These are phyloP conservation scores for Uromys caudimaculatus DNA, from an alignment of 2,797 vertebrate species.

Conservation along the genomic window DNA sequence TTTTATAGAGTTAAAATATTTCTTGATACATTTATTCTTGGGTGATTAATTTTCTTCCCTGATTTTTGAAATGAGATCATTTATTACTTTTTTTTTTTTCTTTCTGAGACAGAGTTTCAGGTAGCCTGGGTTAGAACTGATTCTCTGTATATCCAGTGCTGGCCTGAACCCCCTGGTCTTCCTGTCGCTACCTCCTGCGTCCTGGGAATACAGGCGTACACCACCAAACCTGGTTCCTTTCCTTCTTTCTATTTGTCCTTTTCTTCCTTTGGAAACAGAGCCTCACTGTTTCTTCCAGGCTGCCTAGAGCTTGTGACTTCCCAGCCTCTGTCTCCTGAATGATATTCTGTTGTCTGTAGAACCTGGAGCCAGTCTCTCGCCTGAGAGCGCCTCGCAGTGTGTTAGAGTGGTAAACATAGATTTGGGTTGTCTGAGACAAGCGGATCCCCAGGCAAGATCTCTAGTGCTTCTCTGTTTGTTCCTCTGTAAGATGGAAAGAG, in stretches of 20 bases:
- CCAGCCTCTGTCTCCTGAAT: not conserved
- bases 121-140: not conserved
- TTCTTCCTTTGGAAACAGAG: not conserved
- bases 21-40: not conserved
- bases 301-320: not conserved
- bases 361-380: not conserved
- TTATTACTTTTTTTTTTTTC: not conserved
- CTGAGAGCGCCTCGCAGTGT: not conserved
- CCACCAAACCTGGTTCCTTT: not conserved
- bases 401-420: not conserved
- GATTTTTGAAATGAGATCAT: not conserved
- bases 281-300: not conserved
- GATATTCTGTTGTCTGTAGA: not conserved
- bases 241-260: not conserved
- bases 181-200: not conserved
- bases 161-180: not conserved
- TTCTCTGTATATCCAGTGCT: not conserved
- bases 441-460: not conserved
- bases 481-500: not conserved
- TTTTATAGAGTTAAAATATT: conserved; percentile 52
- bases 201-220: not conserved
- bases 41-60: not conserved
- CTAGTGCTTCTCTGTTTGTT: not conserved
- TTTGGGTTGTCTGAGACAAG: not conserved
- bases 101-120: not conserved